phyloP scores from a whole-genome alignment of 1,140 invertebrate genomes.

The Lucilia sericata region DNA sequence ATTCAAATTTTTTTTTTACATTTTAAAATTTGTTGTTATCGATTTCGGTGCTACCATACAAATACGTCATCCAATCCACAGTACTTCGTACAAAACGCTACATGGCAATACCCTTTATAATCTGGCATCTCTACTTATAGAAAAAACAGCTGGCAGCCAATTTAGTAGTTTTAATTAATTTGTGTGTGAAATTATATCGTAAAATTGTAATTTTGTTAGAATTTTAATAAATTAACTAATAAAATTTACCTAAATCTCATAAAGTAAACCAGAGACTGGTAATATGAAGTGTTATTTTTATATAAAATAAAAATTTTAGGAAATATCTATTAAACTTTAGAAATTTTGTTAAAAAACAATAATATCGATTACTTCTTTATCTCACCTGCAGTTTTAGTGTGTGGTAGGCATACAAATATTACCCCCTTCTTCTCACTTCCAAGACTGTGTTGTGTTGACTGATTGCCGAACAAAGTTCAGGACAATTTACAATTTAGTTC shows the following conservation, averaged over 20 bases:
- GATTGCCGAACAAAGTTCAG: constrained; percentile 40
- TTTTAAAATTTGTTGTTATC: too few species aligned
- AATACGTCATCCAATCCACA: too few species aligned
- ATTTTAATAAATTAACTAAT: neutral
- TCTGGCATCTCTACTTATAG: neutral
- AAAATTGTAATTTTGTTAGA: neutral
- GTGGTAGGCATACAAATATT: neutral
- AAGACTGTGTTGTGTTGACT: neutral
- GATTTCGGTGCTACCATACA: too few species aligned
- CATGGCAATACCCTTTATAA: neutral
- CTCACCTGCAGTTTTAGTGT: neutral
- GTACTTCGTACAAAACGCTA: neutral
- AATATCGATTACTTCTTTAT: neutral
- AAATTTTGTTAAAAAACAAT: neutral
- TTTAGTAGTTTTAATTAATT: neutral
- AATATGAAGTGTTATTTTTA: neutral
- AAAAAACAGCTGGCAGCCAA: neutral
- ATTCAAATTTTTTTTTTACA: too few species aligned
- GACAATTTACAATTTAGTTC: neutral
- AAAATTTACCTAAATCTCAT: neutral
- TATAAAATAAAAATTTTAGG: neutral
- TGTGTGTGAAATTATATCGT: neutral
- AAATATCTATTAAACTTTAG: neutral
- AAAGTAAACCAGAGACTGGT: neutral
- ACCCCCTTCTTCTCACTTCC: neutral